These are phyloP conservation scores for Sylvilagus floridanus DNA, from an alignment of 2,797 vertebrate genomes.

Conservation along the genomic window DNA sequence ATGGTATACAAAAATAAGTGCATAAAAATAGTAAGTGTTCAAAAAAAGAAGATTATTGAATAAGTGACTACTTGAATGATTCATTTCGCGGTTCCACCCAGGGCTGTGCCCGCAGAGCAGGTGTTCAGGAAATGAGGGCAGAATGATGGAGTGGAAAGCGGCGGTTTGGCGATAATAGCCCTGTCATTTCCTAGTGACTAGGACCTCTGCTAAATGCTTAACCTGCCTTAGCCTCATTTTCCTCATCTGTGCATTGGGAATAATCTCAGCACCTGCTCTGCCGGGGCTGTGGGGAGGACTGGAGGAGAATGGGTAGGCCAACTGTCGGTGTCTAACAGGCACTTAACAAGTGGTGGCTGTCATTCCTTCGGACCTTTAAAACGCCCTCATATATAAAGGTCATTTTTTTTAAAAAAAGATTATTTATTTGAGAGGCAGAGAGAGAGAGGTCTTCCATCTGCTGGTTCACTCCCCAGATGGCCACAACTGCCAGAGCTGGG, in stretches of 20 bases:
- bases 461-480: too few species aligned
- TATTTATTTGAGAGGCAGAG: too few species aligned
- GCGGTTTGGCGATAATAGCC: conserved; percentile 1
- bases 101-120: conserved; percentile 41
- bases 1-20: conserved; percentile 39
- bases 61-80: conserved; percentile 65
- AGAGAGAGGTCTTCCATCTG: too few species aligned
- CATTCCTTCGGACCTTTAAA: background rate
- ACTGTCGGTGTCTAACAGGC: background rate
- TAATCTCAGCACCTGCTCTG: background rate
- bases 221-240: background rate
- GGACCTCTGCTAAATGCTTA: background rate
- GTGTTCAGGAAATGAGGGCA: conserved; percentile 70
- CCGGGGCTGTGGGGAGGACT: background rate
- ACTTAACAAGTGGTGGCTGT: background rate
- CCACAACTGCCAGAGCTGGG: too few species aligned
- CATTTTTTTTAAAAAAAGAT: too few species aligned
- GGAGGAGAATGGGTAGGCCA: background rate
- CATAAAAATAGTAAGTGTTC: conserved; percentile 38
- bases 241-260: background rate
- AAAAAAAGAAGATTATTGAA: conserved; percentile 13
- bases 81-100: conserved; percentile 20
- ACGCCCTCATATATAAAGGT: background rate
- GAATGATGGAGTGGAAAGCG: background rate
- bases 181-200: background rate